Conservation (phyloP, 2,797 vertebrate species). For the Manis javanica region DNA sequence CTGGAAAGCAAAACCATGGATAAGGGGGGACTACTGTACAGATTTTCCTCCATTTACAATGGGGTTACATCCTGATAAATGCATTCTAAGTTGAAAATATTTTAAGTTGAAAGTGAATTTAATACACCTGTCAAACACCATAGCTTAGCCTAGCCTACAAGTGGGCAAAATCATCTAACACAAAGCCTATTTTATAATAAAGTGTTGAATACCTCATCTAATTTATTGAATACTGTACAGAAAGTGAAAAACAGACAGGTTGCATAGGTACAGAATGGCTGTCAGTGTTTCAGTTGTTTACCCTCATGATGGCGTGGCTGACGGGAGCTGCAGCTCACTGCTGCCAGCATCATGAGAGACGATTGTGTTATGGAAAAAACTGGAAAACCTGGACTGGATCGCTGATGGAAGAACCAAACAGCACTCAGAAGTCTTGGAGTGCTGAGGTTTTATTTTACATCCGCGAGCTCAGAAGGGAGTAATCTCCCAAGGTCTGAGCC, state of each 20-base stretch:
- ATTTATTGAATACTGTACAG: not conserved
- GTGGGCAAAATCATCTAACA: not conserved
- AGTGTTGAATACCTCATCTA: not conserved
- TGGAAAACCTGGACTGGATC: too few relatives aligned
- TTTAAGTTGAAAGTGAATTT: not conserved
- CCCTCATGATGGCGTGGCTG: not conserved
- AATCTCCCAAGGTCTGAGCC: too few relatives aligned
- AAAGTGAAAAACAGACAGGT: not conserved
- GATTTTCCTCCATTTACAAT: not conserved
- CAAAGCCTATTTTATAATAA: not conserved
- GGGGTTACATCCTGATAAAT: not conserved
- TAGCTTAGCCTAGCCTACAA: not conserved
- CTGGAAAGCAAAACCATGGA: not conserved
- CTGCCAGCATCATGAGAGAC: not conserved
- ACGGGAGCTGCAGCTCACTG: not conserved
- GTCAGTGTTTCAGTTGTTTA: not conserved
- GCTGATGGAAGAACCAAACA: too few relatives aligned
- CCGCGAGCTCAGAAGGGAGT: too few relatives aligned
- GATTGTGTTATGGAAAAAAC: too few relatives aligned
- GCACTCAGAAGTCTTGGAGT: too few relatives aligned
- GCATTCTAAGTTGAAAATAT: not conserved
- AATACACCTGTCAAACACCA: not conserved
- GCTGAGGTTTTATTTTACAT: too few relatives aligned
- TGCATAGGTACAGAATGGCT: not conserved
- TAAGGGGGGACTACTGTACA: not conserved